Conservation (phyloP, 2,888 invertebrate genomes). For the Agonopterix arenella region DNA sequence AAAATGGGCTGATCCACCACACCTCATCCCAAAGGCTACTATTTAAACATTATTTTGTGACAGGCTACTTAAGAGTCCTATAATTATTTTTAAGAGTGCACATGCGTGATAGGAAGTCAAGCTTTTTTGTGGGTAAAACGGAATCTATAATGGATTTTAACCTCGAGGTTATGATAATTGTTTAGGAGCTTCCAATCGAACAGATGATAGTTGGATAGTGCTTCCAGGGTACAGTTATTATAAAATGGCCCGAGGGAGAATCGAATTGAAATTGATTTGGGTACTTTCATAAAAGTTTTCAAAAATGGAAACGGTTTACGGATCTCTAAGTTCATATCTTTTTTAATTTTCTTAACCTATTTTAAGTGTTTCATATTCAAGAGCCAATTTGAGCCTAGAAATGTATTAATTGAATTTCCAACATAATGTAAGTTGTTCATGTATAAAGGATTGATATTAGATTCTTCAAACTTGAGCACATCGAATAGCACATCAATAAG, state of each 20-base stretch:
- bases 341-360: too few relatives aligned
- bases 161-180: constrained; percentile 41
- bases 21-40: constrained; percentile 50
- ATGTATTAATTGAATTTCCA: too few relatives aligned
- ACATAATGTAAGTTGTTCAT: too few relatives aligned
- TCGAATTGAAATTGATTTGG: too few relatives aligned
- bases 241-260: too few relatives aligned
- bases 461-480: not conserved
- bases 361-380: too few relatives aligned
- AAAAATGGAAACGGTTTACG: too few relatives aligned
- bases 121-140: constrained; percentile 36
- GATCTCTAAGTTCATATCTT: too few relatives aligned
- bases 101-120: constrained; percentile 48
- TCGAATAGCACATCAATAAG: not conserved
- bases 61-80: constrained; percentile 62
- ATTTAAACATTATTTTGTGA: constrained; percentile 74
- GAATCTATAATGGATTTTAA: constrained; percentile 54
- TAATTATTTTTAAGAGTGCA: constrained; percentile 63
- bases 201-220: constrained; percentile 27
- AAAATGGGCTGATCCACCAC: constrained; percentile 42
- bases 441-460: too few relatives aligned
- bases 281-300: too few relatives aligned
- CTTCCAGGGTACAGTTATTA: not conserved
- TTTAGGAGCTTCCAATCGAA: constrained; percentile 41
- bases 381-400: too few relatives aligned